Percentiles rank a stretch among this genome's conserved stretches.
phyloP scores from a whole-genome alignment of 2,113 vertebrate species.

The Oncorhynchus masou region DNA sequence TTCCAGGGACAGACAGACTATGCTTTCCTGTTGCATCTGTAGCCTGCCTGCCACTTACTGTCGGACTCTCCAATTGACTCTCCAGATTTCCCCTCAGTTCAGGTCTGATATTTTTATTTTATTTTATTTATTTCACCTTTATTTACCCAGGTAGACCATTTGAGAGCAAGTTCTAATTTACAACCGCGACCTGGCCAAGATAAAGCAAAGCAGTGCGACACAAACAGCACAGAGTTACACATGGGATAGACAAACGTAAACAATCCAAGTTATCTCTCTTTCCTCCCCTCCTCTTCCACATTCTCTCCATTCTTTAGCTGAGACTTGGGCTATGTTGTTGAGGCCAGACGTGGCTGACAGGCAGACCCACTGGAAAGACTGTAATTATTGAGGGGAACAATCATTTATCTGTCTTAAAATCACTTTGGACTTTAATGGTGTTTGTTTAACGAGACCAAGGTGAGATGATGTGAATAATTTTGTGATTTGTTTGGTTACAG shows the following conservation, averaged over 20 bases:
- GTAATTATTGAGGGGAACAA: background rate
- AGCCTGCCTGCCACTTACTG: background rate
- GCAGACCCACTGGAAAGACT: background rate
- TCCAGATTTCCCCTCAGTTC: background rate
- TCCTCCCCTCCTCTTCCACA: background rate
- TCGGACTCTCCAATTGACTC: background rate
- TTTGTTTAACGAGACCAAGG: constrained; percentile 32
- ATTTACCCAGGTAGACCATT: too few relatives aligned
- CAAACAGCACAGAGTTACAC: too few relatives aligned
- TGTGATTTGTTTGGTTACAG: constrained; percentile 20
- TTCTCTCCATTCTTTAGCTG: background rate
- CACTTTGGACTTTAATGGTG: constrained; percentile 4
- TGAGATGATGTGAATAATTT: constrained; percentile 20
- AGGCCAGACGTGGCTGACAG: background rate
- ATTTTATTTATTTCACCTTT: too few relatives aligned
- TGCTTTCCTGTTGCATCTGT: background rate
- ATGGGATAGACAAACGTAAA: too few relatives aligned
- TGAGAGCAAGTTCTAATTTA: too few relatives aligned
- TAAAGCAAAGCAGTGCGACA: too few relatives aligned
- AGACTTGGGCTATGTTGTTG: background rate
- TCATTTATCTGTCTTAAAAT: background rate
- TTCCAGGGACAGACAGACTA: background rate
- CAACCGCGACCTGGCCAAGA: too few relatives aligned
- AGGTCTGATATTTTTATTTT: too few relatives aligned
- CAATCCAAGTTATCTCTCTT: background rate